Base-by-base conservation (phyloP, 2,888 invertebrate species). In the Atrina japonica region DNA sequence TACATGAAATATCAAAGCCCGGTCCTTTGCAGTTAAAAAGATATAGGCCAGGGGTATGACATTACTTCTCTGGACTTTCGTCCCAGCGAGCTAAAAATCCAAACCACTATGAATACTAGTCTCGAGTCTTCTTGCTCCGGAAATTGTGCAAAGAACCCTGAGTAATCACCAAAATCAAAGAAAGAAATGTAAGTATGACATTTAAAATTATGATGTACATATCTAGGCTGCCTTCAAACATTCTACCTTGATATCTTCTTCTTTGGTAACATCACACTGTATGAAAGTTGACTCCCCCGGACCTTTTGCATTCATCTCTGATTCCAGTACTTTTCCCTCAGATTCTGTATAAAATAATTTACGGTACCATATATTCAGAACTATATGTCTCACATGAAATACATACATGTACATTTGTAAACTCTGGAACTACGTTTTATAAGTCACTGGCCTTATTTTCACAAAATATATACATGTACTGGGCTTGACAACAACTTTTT, bases 171-270 rank as follows among this genome's bases (percentile, higher is more conserved):
- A 43, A 43, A 43, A 43, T 43, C 2, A 3, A n/a, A n/a, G n/a
- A n/a, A n/a, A n/a, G n/a, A n/a, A n/a, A n/a, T n/a, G n/a, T n/a
- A n/a, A n/a, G n/a, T n/a, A n/a, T n/a, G n/a, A n/a, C n/a, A n/a
- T n/a, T n/a, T n/a, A n/a, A n/a, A n/a, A n/a, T n/a, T n/a, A n/a
- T n/a, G n/a, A n/a, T n/a, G n/a, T n/a, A n/a, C n/a, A n/a, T n/a
- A n/a, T n/a, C n/a, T n/a, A n/a, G n/a, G n/a, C n/a, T n/a, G 5
- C 5, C n/a, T 18, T 9, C 45, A 18, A 16, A 35, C 7, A 53
- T 14, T 27, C 27, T 25, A 88, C 89, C 84, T 88, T 86, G 23
- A 89, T 85, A 25, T 88, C 81, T 0, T 82, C 83, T 67, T 89
- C 89, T 23, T 85, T 83, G 2, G 81, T 77, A 69, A 89, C 80